phyloP scores from a whole-genome alignment of 2,888 invertebrate genomes.

The Parnassius mnemosyne region DNA sequence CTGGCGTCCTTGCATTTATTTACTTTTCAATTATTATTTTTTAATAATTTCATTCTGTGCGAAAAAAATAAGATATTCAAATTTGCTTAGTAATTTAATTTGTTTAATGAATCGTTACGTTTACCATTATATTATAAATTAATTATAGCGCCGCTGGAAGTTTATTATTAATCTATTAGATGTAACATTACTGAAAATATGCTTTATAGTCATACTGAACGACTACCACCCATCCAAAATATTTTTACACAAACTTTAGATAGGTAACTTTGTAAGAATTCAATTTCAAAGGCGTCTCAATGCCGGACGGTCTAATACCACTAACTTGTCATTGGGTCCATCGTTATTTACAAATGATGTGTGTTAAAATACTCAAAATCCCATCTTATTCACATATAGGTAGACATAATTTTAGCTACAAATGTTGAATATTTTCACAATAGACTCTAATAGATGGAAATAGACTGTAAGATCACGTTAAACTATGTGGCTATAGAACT shows the following conservation, averaged over 20 bases:
- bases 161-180: conserved; percentile 8
- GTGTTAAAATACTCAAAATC: conserved; percentile 32
- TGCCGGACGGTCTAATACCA: conserved; percentile 27
- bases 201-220: conserved; percentile 20
- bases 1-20: conserved; percentile 4
- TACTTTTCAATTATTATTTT: neutral
- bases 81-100: too few species aligned
- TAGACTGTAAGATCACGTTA: conserved; percentile 22
- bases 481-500: neutral
- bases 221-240: conserved; percentile 33
- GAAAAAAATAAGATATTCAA: too few species aligned
- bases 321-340: conserved; percentile 42
- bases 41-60: too few species aligned
- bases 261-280: conserved; percentile 66
- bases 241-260: conserved; percentile 68
- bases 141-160: conserved; percentile 5
- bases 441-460: conserved; percentile 23
- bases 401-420: conserved; percentile 43
- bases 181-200: conserved; percentile 20
- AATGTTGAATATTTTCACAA: conserved; percentile 47
- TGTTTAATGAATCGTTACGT: too few species aligned
- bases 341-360: conserved; percentile 30
- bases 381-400: conserved; percentile 32
- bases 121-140: too few species aligned
- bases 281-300: conserved; percentile 47